Base-by-base conservation (phyloP, 2,888 invertebrate species). In the Drosophila lacicola region DNA sequence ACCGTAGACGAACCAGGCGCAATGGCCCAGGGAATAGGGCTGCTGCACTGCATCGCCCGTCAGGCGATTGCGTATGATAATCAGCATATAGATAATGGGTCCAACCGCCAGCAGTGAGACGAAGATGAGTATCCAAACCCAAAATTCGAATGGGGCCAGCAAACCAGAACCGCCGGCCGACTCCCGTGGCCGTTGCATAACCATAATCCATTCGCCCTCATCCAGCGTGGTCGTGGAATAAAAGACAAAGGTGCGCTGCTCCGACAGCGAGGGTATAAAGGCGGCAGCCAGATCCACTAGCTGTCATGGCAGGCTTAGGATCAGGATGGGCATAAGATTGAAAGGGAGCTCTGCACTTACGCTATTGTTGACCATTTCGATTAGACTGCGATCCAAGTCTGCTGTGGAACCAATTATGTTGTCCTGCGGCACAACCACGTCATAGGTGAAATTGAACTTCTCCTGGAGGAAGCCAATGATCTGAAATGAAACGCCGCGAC, bases 1-100 rank as follows among this genome's bases (percentile, higher is more conserved):
- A 14, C 97, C 97, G 89, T 97, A 97, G 11, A 92, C 91, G 89
- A 97, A 97, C 97, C 97, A 97, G 74, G 96, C 94, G 88, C 97
- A 97, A 4, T 96, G 94, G 0, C 94, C 93, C 17, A 97, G 82
- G 0, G 95, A 93, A 77, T 95, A 95, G 4, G 94, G 92, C 8
- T 92, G 92, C 78, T 95, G 94, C 8, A 91, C 89, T 1, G 93
- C 93, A 60, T 95, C 95, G 21, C 93, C 94, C 47, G 96, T 94
- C 25, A 96, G 83, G 76, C 94, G 94, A 21, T 94, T 94, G 67
- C 96, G 94, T 46, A 96, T 80, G 10, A 94, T 93, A 4, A 96
- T 95, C 39, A 97, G 93, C 2, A 95, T 73, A 66, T 96, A 96
- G 74, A 97, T 96, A 55, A 96, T 94, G 0, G 97, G 97, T 0